Base-by-base conservation (phyloP, 2,113 vertebrate genomes). In the Pachycephala philippinensis region DNA sequence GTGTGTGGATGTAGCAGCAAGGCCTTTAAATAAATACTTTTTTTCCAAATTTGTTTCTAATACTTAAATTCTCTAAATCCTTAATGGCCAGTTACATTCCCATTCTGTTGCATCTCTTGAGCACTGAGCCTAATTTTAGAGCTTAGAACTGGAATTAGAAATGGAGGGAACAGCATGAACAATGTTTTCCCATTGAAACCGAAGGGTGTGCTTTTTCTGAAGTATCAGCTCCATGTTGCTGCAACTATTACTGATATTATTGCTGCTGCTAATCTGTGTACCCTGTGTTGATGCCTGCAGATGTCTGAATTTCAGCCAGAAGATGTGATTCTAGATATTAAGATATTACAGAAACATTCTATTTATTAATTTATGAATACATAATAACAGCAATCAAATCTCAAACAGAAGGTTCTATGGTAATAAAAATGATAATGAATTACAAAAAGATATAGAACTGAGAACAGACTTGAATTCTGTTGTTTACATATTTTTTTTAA, bases 291-390 rank as follows among this genome's bases (percentile, higher is more conserved):
- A 64, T 7, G 17, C 84, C 78, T 94, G 87, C 82, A 96, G 91
- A 94, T 94, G 91, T 53, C 70, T 95, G 84, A 91, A 88, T 88
- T 94, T 66, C 85, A 87, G 91, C 81, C 89, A 77, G 82, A 87
- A 90, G 54, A 87, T 0, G 2, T 47, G 50, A 91, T 83, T 83
- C 66, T 42, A 59, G 93, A 74, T 72, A 85, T 39, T 83, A 90
- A 91, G 81, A 60, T 44, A 79, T 13, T 56, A 30, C 52, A 84
- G 78, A 85, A 74, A 64, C 35, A 40, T 54, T 69, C 15, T 65
- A 42, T 71, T 79, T 93, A 93, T 95, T 90, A 90, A 87, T 83
- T 88, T 87, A 90, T 85, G 42, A 95, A 80, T 83, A 77, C 45
- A 35, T 85, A 87, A 75, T 56, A 2, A 0, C 47, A 71, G 64